Conservation (phyloP, 2,888 invertebrate genomes). For the Polymixis flavicincta region DNA sequence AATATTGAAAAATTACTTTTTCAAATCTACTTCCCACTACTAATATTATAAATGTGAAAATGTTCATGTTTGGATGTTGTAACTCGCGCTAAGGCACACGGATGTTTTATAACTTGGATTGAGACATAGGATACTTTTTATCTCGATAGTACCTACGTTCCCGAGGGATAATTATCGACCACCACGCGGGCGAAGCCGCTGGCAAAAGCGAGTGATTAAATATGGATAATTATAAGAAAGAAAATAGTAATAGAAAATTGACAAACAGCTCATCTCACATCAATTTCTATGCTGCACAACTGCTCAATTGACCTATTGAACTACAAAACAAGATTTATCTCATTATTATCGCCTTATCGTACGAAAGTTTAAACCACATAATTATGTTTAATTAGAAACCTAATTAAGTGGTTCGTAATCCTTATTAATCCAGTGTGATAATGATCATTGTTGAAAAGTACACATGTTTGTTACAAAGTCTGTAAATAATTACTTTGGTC, state of each 20-base stretch:
- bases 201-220: too few species aligned
- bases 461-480: background rate
- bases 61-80: too few species aligned
- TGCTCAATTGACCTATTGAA: background rate
- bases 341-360: constrained; percentile 3
- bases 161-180: too few species aligned
- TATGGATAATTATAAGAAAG: background rate
- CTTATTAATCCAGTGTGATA: constrained; percentile 24
- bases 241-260: background rate
- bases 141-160: too few species aligned
- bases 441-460: background rate
- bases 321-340: constrained; percentile 20
- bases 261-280: background rate
- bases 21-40: too few species aligned
- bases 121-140: too few species aligned
- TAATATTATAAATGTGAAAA: too few species aligned
- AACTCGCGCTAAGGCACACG: too few species aligned
- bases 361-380: constrained; percentile 19
- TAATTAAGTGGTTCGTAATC: constrained; percentile 13
- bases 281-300: background rate
- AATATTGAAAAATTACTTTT: background rate
- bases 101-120: too few species aligned
- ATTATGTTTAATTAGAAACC: background rate
- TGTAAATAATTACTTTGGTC: background rate
- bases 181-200: too few species aligned